These are phyloP conservation scores for Nothobranchius furzeri DNA, from an alignment of 2,113 vertebrate species.

Conservation along the genomic window DNA sequence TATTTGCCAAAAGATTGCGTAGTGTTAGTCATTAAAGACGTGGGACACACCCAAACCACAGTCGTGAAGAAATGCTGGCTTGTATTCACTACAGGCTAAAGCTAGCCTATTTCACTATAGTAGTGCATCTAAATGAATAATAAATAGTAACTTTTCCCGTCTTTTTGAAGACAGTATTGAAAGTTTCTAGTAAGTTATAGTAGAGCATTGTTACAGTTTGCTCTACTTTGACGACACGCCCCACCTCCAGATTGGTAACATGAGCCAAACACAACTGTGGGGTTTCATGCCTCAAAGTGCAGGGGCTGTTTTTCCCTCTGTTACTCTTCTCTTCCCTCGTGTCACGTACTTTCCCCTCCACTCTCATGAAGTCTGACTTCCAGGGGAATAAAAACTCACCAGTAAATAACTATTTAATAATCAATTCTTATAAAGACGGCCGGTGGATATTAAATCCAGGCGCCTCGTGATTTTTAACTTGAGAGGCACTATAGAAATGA, in stretches of 20 bases:
- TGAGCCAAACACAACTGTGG: conserved; percentile 74
- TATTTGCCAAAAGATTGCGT: conserved; percentile 9
- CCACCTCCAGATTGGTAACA: conserved; percentile 79
- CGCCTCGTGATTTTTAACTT: no score
- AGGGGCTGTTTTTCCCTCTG: conserved; percentile 80
- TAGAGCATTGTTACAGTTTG: conserved; percentile 56
- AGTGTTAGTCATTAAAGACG: not conserved
- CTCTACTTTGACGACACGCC: conserved; percentile 63
- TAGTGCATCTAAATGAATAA: not conserved
- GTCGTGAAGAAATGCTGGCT: not conserved
- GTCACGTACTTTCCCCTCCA: conserved; percentile 51
- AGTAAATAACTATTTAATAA: conserved; percentile 35
- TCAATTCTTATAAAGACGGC: conserved; percentile 10
- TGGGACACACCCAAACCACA: conserved; percentile 36
- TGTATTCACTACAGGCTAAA: not conserved
- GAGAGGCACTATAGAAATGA: no score
- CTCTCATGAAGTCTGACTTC: conserved; percentile 33
- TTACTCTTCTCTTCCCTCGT: conserved; percentile 60
- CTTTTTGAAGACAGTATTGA: conserved; percentile 12
- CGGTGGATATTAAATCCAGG: conserved; percentile 3
- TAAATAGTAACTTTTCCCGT: not conserved
- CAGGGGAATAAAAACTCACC: conserved; percentile 34
- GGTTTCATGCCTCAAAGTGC: conserved; percentile 76
- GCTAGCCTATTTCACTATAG: not conserved
- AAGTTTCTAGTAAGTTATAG: conserved; percentile 36